Percentiles rank a stretch among this genome's conserved stretches.
Evolutionary conservation across 2,797 vertebrate species (phyloP).

Genomic region (Danio jaintianensis): DNA sequence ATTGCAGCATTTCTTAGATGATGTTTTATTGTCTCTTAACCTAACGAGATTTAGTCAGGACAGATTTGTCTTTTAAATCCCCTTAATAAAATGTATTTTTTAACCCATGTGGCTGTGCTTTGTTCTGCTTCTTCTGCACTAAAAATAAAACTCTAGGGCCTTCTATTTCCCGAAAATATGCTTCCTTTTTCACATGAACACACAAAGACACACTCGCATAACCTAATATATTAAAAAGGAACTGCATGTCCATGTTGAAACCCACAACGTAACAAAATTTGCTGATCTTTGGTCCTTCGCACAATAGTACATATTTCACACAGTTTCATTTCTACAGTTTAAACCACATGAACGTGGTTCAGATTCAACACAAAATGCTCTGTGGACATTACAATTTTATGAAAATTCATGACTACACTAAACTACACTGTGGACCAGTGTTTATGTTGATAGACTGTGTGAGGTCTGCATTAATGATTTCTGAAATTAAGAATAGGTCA

Average conservation of each 20-base stretch:
- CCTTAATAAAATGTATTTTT: constrained; percentile 21
- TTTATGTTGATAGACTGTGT: background rate
- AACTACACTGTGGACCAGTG: background rate
- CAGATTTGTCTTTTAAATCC: background rate
- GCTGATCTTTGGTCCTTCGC: background rate
- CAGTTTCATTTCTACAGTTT: background rate
- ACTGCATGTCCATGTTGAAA: background rate
- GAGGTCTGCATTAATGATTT: constrained; percentile 2
- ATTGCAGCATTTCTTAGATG: constrained; percentile 8
- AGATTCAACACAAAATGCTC: background rate
- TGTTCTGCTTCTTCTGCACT: background rate
- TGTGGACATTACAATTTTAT: background rate
- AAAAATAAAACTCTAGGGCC: background rate
- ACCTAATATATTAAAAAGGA: background rate
- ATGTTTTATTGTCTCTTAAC: constrained; percentile 20
- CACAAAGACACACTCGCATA: background rate
- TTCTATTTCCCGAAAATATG: background rate
- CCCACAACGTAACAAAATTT: background rate
- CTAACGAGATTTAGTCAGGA: constrained; percentile 24
- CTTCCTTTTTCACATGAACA: background rate
- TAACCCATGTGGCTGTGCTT: background rate
- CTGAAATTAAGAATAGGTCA: background rate
- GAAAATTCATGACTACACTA: background rate
- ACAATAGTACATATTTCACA: background rate
- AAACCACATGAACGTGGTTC: background rate